Conservation (phyloP, 2,113 vertebrate species). For the Stegostoma tigrinum region DNA sequence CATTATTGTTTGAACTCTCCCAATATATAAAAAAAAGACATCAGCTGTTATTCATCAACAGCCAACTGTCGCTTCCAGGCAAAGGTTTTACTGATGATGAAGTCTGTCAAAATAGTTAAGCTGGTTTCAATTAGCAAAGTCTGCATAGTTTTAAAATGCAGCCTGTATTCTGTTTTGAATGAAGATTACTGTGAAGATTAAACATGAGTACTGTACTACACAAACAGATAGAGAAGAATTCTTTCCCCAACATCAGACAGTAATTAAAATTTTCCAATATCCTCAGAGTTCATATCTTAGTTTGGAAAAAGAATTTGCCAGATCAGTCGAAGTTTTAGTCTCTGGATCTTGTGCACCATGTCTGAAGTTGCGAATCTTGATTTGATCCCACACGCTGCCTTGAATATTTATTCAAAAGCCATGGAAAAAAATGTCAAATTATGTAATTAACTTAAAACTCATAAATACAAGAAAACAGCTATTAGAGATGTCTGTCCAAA, state of each 20-base stretch:
- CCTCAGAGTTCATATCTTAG: neutral
- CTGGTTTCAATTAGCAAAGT: constrained; percentile 36
- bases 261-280: neutral
- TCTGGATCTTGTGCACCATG: neutral
- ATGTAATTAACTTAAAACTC: neutral
- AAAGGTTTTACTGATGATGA: constrained; percentile 33
- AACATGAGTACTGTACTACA: neutral
- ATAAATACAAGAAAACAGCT: neutral
- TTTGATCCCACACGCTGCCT: neutral
- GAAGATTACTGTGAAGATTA: constrained; percentile 6
- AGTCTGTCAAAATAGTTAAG: constrained; percentile 33
- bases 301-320: neutral
- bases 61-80: constrained; percentile 29
- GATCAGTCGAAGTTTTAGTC: neutral
- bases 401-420: neutral
- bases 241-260: neutral
- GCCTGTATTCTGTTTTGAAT: constrained; percentile 35
- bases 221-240: neutral
- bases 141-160: constrained; percentile 31
- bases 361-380: neutral
- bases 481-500: neutral
- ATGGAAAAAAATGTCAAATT: neutral
- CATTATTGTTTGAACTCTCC: constrained; percentile 34
- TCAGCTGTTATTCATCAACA: constrained; percentile 38
- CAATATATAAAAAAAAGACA: constrained; percentile 30